Evolutionary conservation across 2,888 invertebrate species (phyloP), one percentile per base, ranked within the genome.

Genomic region (Microchrysa polita): DNA sequence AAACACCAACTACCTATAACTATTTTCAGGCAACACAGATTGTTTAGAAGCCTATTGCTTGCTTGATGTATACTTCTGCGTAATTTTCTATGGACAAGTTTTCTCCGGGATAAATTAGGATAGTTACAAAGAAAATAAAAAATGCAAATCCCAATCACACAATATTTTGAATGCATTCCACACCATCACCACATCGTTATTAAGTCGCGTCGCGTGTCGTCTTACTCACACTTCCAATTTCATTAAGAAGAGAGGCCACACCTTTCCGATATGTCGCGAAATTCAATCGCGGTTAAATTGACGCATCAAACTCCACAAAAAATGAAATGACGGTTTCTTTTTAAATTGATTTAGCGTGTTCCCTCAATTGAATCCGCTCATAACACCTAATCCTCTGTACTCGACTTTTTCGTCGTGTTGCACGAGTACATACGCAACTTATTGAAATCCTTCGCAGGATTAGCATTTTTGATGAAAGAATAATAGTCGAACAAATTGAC

Each of bases 401-500:
- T 57, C 63, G 16, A 74, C 63, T 61, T 34, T 7, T 34, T 57
- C 63, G 16, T 72, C 63, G 53, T 34, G 4, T 34, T 34, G 27
- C 27, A n/a, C n/a, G n/a, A n/a, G n/a, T n/a, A n/a, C n/a, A n/a
- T n/a, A 34, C 27, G 27, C 74, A 60, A 61, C 22, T 34, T 22
- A 60, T 44, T 22, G 48, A 69, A 69, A 69, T 73, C 55, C 60
- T 63, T 61, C 73, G 63, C 73, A 57, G 57, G 75, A 75, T 75
- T 75, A 75, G 75, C 65, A 75, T 75, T 75, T 75, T 75, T 75
- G 67, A 75, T 75, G 72, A 67, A 75, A 75, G 75, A 75, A 75
- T 73, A 75, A 75, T 75, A 75, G 69, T 60, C 69, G 48, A 34
- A 34, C 69, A 75, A 71, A 75, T 75, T 75, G 75, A 60, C 69